phyloP scores from a whole-genome alignment of 2,888 invertebrate species.

The Selenia dentaria region DNA sequence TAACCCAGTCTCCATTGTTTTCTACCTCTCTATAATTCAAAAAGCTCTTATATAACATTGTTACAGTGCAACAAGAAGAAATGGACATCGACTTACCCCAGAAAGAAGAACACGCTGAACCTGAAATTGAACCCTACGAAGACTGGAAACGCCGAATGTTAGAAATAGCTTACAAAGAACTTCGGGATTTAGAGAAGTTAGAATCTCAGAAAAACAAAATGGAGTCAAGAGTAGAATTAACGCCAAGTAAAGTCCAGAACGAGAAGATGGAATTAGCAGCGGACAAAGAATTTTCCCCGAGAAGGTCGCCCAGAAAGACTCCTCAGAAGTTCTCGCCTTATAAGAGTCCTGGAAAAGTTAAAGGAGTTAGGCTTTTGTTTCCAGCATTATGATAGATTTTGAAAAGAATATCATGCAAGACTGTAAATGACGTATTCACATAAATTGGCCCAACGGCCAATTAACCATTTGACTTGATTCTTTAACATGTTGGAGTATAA shows the following conservation, averaged over 20 bases:
- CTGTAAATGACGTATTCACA: no score
- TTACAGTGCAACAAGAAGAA: conserved; percentile 46
- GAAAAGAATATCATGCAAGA: no score
- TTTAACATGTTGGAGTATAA: no score
- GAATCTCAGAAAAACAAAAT: conserved; percentile 18
- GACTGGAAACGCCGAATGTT: conserved; percentile 86
- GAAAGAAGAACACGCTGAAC: conserved; percentile 45
- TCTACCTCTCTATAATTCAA: no score
- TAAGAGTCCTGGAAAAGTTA: conserved; percentile 50
- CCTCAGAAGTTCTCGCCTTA: conserved; percentile 66
- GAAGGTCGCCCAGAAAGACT: conserved; percentile 64
- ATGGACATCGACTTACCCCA: conserved; percentile 52
- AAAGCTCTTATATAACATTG: no score
- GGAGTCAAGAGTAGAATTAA: conserved; percentile 9
- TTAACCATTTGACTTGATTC: no score
- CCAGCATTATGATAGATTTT: conserved; percentile 46
- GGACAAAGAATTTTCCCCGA: conserved; percentile 36
- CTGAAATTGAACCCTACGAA: conserved; percentile 82
- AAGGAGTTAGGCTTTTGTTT: conserved; percentile 65
- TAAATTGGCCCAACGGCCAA: no score
- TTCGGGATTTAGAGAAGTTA: conserved; percentile 44
- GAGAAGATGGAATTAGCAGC: background rate
- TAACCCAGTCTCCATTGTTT: no score
- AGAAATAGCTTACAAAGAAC: conserved; percentile 69
- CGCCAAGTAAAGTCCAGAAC: conserved; percentile 37